Evolutionary conservation across 35 echinoderm and acorn worm genomes (phyloP).

Genomic region (Strongylocentrotus purpuratus): DNA sequence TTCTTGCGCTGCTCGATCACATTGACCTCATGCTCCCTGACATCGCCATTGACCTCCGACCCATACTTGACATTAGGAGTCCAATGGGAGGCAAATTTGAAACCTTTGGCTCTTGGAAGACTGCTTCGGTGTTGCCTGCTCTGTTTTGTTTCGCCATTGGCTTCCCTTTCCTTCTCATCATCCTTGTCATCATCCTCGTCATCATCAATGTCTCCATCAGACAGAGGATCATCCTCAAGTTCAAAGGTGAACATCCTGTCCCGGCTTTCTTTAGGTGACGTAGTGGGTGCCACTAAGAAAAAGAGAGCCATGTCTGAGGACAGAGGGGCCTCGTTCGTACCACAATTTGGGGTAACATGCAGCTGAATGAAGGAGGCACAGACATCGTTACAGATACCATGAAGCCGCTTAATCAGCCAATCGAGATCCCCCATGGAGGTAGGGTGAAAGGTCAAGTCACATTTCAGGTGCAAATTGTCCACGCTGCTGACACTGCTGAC

Average conservation of each 20-base stretch:
- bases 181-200: slow-evolving; percentile 49
- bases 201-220: slow-evolving; percentile 46
- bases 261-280: slow-evolving; percentile 54
- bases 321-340: slow-evolving; percentile 43
- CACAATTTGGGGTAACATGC: slow-evolving; percentile 54
- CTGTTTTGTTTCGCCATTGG: not conserved
- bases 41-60: slow-evolving; percentile 26
- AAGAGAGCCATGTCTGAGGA: slow-evolving; percentile 83
- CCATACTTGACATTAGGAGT: slow-evolving; percentile 88
- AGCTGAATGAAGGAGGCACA: slow-evolving; percentile 88
- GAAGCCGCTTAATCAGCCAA: slow-evolving; percentile 87
- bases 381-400: slow-evolving; percentile 90
- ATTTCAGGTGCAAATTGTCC: slow-evolving; percentile 67
- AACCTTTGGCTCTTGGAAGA: slow-evolving; percentile 58
- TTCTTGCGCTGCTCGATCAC: slow-evolving; percentile 64
- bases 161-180: slow-evolving; percentile 32
- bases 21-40: slow-evolving; percentile 66
- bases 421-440: slow-evolving; percentile 50
- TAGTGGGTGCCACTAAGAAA: slow-evolving; percentile 84
- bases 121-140: not conserved
- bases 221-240: not conserved
- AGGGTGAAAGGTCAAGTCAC: slow-evolving; percentile 85
- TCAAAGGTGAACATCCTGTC: slow-evolving; percentile 19
- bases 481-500: slow-evolving; percentile 53
- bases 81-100: slow-evolving; percentile 90